These are phyloP conservation scores for Eristalinus sepulchralis DNA, from an alignment of 2,888 invertebrate species.

Conservation along the genomic window DNA sequence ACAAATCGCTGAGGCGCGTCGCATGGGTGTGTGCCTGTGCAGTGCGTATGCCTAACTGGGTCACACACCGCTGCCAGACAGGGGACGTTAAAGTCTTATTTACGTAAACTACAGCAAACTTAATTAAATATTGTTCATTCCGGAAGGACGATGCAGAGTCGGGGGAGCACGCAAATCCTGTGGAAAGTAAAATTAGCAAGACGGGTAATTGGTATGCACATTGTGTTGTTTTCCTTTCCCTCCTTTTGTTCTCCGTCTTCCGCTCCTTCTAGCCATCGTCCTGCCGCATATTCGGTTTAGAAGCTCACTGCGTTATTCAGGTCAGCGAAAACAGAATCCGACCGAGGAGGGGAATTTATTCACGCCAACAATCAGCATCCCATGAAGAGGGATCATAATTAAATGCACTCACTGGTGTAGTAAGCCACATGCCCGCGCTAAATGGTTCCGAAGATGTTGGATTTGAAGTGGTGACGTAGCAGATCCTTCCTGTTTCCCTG, in stretches of 20 bases:
- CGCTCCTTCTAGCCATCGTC: neutral
- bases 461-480: neutral
- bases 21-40: neutral
- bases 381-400: conserved; percentile 32
- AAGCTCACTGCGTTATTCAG: neutral
- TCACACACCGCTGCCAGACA: conserved; percentile 11
- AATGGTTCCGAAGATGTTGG: neutral
- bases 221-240: conserved; percentile 20
- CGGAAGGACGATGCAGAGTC: neutral
- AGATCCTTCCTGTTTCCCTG: neutral
- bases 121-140: conserved; percentile 63
- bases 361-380: conserved; percentile 41
- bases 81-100: conserved; percentile 42
- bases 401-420: neutral
- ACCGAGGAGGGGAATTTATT: neutral
- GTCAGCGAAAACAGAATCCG: neutral
- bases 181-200: conserved; percentile 63
- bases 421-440: neutral
- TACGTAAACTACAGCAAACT: conserved; percentile 55
- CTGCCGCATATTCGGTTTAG: too few species aligned
- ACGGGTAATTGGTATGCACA: conserved; percentile 64
- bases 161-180: conserved; percentile 49
- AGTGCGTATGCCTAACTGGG: conserved; percentile 33
- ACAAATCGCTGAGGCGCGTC: neutral
- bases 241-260: neutral